These are phyloP conservation scores for Ruditapes philippinarum DNA, from an alignment of 1,140 invertebrate species.

Conservation along the genomic window DNA sequence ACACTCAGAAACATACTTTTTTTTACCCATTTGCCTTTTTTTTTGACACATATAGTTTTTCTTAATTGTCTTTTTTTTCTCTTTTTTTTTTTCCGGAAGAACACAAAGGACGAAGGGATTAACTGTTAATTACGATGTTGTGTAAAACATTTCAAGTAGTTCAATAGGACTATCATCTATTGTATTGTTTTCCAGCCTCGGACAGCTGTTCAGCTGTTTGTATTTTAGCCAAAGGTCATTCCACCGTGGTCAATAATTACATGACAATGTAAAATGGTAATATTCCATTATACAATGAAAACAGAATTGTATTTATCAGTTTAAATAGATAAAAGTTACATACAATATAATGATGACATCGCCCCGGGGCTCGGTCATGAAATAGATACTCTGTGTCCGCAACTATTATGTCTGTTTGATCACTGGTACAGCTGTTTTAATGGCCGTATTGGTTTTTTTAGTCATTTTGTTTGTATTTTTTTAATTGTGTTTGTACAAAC, in stretches of 20 bases:
- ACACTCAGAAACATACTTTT: too few species aligned
- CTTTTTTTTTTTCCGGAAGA: too few species aligned
- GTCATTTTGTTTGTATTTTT: conserved; percentile 48
- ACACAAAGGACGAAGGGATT: not conserved
- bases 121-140: not conserved
- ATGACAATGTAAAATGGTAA: conserved; percentile 17
- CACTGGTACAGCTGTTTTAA: conserved; percentile 45
- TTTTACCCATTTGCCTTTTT: too few species aligned
- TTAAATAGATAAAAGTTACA: conserved; percentile 49
- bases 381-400: conserved; percentile 14
- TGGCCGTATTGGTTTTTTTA: conserved; percentile 15
- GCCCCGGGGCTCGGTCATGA: conserved; percentile 15
- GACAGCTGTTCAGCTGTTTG: conserved; percentile 25
- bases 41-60: too few species aligned
- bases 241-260: not conserved
- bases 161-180: not conserved
- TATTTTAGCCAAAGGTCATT: conserved; percentile 39
- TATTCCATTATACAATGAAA: conserved; percentile 34
- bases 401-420: conserved; percentile 54
- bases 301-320: conserved; percentile 37
- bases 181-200: conserved; percentile 10
- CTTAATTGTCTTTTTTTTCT: too few species aligned
- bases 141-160: not conserved
- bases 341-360: conserved; percentile 7
- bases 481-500: conserved; percentile 49